Percentiles rank a stretch among this genome's conserved stretches.
phyloP scores from a whole-genome alignment of 1,140 invertebrate genomes.

The Macrostomum lignano region DNA sequence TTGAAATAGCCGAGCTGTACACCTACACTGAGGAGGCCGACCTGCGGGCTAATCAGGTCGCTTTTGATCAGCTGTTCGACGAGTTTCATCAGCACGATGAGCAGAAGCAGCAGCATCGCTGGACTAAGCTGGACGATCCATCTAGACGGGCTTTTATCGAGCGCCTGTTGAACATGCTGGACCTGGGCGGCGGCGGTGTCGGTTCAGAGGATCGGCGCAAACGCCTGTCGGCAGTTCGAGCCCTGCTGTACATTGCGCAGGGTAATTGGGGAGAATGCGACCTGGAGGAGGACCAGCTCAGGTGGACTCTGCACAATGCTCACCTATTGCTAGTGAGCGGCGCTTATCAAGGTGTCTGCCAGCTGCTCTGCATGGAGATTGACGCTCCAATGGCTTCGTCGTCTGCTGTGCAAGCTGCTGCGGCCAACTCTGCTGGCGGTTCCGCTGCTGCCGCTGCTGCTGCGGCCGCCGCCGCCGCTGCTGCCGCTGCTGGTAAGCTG shows the following conservation, averaged over 20 bases:
- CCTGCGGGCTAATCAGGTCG: conserved; percentile 46
- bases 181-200: conserved; percentile 39
- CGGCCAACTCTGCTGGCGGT: no score
- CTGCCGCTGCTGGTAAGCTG: no score
- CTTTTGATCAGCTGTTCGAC: conserved; percentile 17
- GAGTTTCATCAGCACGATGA: conserved; percentile 14
- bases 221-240: conserved; percentile 51
- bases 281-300: conserved; percentile 53
- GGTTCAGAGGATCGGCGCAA: no score
- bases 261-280: conserved; percentile 56
- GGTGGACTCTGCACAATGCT: conserved; percentile 50
- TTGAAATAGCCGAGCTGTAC: conserved; percentile 73
- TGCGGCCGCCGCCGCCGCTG: no score
- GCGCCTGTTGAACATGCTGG: conserved; percentile 57
- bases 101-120: conserved; percentile 25
- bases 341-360: conserved; percentile 55
- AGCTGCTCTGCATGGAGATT: conserved; percentile 70
- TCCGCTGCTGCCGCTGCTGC: no score
- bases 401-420: not conserved
- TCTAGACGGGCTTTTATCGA: conserved; percentile 45
- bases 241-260: conserved; percentile 64
- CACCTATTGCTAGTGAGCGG: conserved; percentile 60
- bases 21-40: conserved; percentile 81
- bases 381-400: conserved; percentile 27
- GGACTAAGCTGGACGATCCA: conserved; percentile 40